These are phyloP conservation scores for Coregonus ussuriensis DNA, from an alignment of 2,797 vertebrate species.

Conservation along the genomic window DNA sequence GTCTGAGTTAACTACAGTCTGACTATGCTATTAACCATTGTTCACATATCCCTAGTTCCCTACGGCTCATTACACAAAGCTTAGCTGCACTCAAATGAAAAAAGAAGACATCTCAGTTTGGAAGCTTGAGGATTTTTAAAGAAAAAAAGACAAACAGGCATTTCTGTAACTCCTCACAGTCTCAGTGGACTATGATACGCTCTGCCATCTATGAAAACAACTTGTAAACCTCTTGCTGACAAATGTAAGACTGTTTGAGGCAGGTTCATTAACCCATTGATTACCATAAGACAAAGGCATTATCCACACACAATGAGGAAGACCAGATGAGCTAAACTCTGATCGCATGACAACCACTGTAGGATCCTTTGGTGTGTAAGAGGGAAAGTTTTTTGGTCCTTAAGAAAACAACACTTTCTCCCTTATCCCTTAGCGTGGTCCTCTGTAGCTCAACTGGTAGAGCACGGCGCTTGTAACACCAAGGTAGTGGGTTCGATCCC, in stretches of 20 bases:
- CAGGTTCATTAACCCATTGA: slow-evolving; percentile 8
- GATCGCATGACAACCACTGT: slow-evolving; percentile 29
- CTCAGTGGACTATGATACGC: neutral
- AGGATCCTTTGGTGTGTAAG: slow-evolving; percentile 25
- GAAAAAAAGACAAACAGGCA: neutral
- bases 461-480: too few relatives aligned
- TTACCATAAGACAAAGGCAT: slow-evolving; percentile 1
- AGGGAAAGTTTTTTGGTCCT: slow-evolving; percentile 22
- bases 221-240: neutral
- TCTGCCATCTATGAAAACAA: neutral
- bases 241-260: neutral
- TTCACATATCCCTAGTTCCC: slow-evolving; percentile 1
- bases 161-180: neutral
- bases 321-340: slow-evolving; percentile 11
- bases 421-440: neutral
- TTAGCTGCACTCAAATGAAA: neutral
- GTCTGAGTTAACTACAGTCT: neutral
- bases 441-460: too few relatives aligned
- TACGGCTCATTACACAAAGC: slow-evolving; percentile 11
- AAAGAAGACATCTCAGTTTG: neutral
- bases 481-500: too few relatives aligned
- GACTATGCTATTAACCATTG: slow-evolving; percentile 2
- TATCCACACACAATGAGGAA: slow-evolving; percentile 2
- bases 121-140: neutral
- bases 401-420: slow-evolving; percentile 3